Evolutionary conservation across 2,888 invertebrate species (phyloP).

Genomic region (Gymnocheta viridis): DNA sequence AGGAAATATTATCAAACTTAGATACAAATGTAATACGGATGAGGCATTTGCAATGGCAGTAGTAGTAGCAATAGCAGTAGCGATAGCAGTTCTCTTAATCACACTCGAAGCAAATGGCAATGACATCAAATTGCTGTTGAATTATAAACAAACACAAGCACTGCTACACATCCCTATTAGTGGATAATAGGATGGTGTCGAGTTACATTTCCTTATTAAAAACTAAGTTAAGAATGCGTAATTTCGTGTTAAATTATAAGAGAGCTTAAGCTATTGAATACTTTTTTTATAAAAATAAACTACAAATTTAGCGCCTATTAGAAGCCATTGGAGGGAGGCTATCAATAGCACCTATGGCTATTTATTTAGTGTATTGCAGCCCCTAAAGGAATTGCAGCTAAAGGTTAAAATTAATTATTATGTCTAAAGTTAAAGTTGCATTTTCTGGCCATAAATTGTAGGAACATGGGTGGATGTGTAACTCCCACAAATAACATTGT

Average conservation of each 20-base stretch:
- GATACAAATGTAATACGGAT: background rate
- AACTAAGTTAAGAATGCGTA: background rate
- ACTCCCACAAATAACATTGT: too few species aligned
- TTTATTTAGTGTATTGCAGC: too few species aligned
- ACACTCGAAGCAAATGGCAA: constrained; percentile 13
- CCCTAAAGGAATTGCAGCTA: too few species aligned
- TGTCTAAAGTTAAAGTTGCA: too few species aligned
- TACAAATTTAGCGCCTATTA: too few species aligned
- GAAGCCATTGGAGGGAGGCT: too few species aligned
- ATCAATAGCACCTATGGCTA: too few species aligned
- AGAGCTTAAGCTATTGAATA: too few species aligned
- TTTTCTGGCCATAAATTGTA: too few species aligned
- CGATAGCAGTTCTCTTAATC: background rate
- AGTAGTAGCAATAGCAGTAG: background rate
- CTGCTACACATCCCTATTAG: background rate
- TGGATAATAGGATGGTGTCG: background rate
- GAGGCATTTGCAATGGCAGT: background rate
- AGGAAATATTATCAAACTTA: constrained; percentile 4
- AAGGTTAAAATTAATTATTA: too few species aligned
- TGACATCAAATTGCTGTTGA: constrained; percentile 46
- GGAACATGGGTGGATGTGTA: too few species aligned
- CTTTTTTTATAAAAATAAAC: too few species aligned
- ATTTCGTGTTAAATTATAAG: background rate
- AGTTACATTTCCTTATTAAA: background rate
- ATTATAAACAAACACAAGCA: constrained; percentile 16